A percentile compares a stretch with the other conserved stretches of the same genome.
phyloP scores from a whole-genome alignment of 2,113 vertebrate genomes.

The Hyla sarda region DNA sequence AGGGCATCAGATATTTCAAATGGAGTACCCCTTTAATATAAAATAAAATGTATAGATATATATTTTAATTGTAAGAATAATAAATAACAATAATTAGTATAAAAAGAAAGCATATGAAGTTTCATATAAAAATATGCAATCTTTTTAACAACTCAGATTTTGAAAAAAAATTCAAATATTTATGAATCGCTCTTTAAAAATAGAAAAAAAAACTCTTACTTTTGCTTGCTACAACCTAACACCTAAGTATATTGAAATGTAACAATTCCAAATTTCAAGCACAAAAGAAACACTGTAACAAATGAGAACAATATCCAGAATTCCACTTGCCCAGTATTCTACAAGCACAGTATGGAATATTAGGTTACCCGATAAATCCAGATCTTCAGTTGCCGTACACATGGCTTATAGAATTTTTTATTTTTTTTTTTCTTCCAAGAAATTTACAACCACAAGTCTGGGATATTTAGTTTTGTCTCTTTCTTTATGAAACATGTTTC shows the following conservation, averaged over 20 bases:
- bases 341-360: slow-evolving; percentile 22
- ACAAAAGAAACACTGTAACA: slow-evolving; percentile 28
- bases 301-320: slow-evolving; percentile 22
- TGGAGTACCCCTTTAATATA: no score
- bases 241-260: slow-evolving; percentile 9
- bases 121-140: no score
- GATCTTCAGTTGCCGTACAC: slow-evolving; percentile 26
- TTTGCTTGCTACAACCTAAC: not conserved
- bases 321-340: slow-evolving; percentile 6
- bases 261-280: slow-evolving; percentile 11
- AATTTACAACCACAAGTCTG: slow-evolving; percentile 46
- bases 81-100: no score
- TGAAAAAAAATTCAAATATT: no score
- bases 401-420: slow-evolving; percentile 26
- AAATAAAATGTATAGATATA: no score
- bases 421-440: slow-evolving; percentile 19
- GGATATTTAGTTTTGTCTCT: slow-evolving; percentile 20
- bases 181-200: no score
- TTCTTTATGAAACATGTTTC: slow-evolving; percentile 33
- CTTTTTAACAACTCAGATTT: no score
- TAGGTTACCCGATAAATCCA: slow-evolving; percentile 46
- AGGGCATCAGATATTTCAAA: no score
- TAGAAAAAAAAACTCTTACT: not conserved
- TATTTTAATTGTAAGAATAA: no score
- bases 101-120: no score